Evolutionary conservation across 37 sponge, comb jelly and placozoan species (phyloP), one percentile per base, ranked within the genome.

Genomic region (Theonella swinhoei): DNA sequence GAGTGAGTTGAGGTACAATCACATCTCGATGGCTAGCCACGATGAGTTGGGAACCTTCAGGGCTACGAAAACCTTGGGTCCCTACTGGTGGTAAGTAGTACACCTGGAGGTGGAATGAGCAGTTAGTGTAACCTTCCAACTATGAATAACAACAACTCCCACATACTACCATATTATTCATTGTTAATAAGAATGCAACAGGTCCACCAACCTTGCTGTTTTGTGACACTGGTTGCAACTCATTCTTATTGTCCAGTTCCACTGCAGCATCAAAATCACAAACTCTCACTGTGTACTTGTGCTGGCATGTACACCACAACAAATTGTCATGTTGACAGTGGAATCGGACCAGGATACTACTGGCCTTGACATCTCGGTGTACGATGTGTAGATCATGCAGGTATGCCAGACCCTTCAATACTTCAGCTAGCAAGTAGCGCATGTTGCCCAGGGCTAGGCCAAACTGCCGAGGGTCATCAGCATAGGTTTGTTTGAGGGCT

Each of bases 341-440:
- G 65, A 83, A 40, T 39, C 74, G 74, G 42, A 83, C 20, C 2
- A 83, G 76, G 7, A 75, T 41, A 43, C 75, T 83, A 11, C 65
- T 64, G 2, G 54, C 84, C 42, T 88, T 88, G 20, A 88, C 28
- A 39, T 88, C 89, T 0, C 83, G 64, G 43, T 88, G 89, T 2
- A 78, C 73, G 29, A 73, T 64, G 54, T 79, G 36, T 14, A 60
- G 58, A 8, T 37, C 3, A 59, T 86, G 87, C 2, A 79, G 65
- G 59, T 86, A 74, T 36, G 24, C 24, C 2, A 86, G 43, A 28
- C 73, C 80, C 40, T 42, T 47, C 25, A 86, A 54, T 4, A 62
- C 58, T 26, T 72, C 38, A 17, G 62, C 17, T 26, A 86, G 54
- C 20, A 86, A 22, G 74, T 79, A 79, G 40, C 78, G 78, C 38